Conservation (phyloP, 2,888 invertebrate genomes). For the Phoenoteleia sp. region DNA sequence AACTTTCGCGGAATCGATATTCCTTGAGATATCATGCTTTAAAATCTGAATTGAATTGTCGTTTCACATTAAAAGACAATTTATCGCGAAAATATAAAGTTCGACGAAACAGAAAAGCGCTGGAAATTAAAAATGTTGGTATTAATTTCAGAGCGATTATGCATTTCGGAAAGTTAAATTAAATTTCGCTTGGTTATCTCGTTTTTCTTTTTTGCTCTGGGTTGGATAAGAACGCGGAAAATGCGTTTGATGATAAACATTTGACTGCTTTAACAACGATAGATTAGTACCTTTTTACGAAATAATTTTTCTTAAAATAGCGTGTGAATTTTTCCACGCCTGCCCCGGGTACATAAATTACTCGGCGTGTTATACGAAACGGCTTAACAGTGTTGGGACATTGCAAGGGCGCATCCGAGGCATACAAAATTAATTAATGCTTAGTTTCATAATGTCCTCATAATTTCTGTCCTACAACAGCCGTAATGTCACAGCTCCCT, state of each 20-base stretch:
- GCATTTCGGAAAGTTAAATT: too few species aligned
- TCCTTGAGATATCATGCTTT: constrained; percentile 7
- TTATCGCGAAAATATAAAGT: neutral
- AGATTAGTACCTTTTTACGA: constrained; percentile 45
- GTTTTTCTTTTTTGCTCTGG: too few species aligned
- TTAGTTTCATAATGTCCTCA: constrained; percentile 73
- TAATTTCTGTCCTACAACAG: constrained; percentile 68
- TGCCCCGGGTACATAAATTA: constrained; percentile 62
- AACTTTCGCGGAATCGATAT: constrained; percentile 20
- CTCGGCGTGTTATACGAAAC: constrained; percentile 64
- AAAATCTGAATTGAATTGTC: constrained; percentile 20
- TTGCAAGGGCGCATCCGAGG: constrained; percentile 69
- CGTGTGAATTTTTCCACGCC: constrained; percentile 60
- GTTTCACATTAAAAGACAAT: constrained; percentile 2
- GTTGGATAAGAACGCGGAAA: neutral
- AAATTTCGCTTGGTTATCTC: too few species aligned
- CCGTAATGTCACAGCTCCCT: constrained; percentile 45
- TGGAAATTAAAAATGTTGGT: neutral
- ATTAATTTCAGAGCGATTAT: neutral
- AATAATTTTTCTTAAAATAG: constrained; percentile 54
- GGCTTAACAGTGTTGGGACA: constrained; percentile 66
- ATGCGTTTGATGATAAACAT: neutral
- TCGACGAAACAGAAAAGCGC: too few species aligned
- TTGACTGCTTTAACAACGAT: constrained; percentile 39
- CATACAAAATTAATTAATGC: constrained; percentile 75